Evolutionary conservation across 2,888 invertebrate genomes (phyloP).

Genomic region (Acanthosepion lycidas): DNA sequence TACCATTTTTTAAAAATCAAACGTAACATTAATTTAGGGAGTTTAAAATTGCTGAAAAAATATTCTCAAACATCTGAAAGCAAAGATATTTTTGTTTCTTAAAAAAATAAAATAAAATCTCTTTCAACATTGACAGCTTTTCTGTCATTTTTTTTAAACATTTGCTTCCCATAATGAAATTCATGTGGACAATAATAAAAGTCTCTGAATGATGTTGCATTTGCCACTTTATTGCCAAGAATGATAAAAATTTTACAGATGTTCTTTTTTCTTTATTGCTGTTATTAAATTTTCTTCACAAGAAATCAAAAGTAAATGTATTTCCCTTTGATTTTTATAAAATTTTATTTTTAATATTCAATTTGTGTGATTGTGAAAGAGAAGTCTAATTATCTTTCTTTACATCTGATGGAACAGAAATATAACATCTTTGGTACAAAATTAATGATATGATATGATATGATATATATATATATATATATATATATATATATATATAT

Average conservation of each 20-base stretch:
- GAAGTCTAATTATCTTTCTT: slow-evolving; percentile 33
- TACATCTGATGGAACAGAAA: not conserved
- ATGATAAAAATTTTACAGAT: not conserved
- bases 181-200: not conserved
- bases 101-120: too few relatives aligned
- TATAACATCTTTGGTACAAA: not conserved
- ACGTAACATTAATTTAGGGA: not conserved
- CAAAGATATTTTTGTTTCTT: not conserved
- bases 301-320: not conserved
- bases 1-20: not conserved
- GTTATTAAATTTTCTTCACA: not conserved
- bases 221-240: not conserved
- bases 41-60: not conserved
- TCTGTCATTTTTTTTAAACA: not conserved
- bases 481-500: slow-evolving; percentile 39
- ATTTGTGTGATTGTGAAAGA: not conserved
- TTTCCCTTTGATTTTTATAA: not conserved
- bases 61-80: not conserved
- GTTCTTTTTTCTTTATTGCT: not conserved
- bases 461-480: too few relatives aligned
- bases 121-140: not conserved
- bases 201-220: not conserved
- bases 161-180: not conserved
- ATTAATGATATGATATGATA: not conserved
- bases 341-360: not conserved